phyloP scores from a whole-genome alignment of 2,113 vertebrate genomes.

The Elaphurus davidianus region DNA sequence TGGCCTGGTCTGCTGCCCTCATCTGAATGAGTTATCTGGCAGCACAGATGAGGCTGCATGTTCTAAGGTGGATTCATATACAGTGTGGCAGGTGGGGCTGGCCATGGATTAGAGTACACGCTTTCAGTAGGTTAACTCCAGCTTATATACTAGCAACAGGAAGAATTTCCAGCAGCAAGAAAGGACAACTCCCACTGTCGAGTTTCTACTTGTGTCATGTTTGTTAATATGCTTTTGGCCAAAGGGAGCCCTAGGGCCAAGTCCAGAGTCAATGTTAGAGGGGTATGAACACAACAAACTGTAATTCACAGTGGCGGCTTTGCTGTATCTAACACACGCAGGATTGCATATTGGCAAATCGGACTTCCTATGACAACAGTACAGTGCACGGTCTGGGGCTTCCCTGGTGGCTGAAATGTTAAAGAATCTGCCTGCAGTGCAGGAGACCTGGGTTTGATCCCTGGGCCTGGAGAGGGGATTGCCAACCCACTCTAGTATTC shows the following conservation, averaged over 20 bases:
- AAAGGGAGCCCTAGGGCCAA: neutral
- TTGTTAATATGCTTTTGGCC: neutral
- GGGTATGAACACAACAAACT: neutral
- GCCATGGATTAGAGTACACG: neutral
- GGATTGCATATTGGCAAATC: neutral
- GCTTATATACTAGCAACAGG: neutral
- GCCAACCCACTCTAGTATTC: neutral
- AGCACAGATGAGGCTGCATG: neutral
- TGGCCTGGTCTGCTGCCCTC: neutral
- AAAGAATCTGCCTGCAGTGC: neutral
- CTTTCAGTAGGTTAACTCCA: neutral
- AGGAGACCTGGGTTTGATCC: neutral
- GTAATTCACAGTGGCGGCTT: rapidly evolving
- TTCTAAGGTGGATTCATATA: neutral
- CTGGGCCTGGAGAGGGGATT: neutral
- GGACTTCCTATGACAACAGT: neutral
- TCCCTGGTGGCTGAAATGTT: neutral
- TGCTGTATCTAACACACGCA: neutral
- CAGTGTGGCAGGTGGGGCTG: neutral
- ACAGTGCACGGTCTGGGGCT: neutral
- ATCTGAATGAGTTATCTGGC: neutral
- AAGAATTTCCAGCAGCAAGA: neutral
- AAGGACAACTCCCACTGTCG: neutral
- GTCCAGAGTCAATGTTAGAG: neutral
- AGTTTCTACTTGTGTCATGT: neutral